phyloP scores from a whole-genome alignment of 1,140 invertebrate genomes.

The Trichoplusia ni region DNA sequence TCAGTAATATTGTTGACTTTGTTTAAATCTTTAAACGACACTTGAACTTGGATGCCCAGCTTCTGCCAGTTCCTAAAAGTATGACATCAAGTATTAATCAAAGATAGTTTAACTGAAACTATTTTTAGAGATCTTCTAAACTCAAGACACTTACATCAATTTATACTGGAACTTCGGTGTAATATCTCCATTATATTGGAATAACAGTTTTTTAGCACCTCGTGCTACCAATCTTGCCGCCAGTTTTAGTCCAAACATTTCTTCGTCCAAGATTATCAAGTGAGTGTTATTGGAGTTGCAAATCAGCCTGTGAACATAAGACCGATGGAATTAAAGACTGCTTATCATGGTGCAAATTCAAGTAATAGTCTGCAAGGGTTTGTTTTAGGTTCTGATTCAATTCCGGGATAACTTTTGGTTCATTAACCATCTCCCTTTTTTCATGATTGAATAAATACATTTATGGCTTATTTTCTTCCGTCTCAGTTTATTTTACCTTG shows the following conservation, averaged over 20 bases:
- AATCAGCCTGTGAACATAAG: neutral
- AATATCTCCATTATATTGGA: neutral
- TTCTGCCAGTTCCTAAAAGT: constrained; percentile 33
- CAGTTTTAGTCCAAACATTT: neutral
- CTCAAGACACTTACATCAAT: neutral
- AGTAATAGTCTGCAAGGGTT: too few species aligned
- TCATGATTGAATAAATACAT: too few species aligned
- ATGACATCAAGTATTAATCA: too few species aligned
- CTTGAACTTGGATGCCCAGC: constrained; percentile 21
- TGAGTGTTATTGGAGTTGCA: neutral
- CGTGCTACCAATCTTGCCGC: neutral
- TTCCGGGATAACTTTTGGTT: too few species aligned
- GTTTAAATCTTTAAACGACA: constrained; percentile 22
- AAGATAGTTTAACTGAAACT: too few species aligned
- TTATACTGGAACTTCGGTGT: constrained; percentile 3
- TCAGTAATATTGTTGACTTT: neutral
- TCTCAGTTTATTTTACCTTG: constrained; percentile 31
- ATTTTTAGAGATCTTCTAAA: too few species aligned
- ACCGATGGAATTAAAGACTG: neutral
- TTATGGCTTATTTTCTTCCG: too few species aligned
- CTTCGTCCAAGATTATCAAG: neutral
- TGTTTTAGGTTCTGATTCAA: too few species aligned
- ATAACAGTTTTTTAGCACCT: constrained; percentile 3
- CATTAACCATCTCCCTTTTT: too few species aligned
- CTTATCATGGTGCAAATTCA: neutral